Percentiles rank a stretch among this genome's conserved stretches.
These are phyloP conservation scores for Carassius carassius DNA, from an alignment of 2,113 vertebrate species.

Conservation along the genomic window DNA sequence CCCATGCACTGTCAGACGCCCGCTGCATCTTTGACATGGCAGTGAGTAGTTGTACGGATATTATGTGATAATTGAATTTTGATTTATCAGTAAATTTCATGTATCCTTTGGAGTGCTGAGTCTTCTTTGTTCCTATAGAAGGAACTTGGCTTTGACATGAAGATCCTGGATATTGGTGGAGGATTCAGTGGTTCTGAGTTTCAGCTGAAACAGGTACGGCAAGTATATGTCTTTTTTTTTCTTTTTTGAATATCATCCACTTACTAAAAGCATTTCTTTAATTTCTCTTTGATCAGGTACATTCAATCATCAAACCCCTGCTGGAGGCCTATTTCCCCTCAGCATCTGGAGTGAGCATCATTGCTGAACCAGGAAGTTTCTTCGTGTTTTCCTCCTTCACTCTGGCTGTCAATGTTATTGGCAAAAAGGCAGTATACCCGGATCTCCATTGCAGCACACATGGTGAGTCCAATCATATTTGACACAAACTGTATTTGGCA, in stretches of 20 bases:
- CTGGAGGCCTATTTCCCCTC: constrained; percentile 90
- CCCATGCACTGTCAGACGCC: constrained; percentile 91
- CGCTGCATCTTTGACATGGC: constrained; percentile 99
- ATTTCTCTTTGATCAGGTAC: constrained; percentile 73
- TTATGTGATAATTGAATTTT: not conserved
- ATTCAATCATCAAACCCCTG: constrained; percentile 84
- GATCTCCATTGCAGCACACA: constrained; percentile 79
- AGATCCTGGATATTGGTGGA: constrained; percentile 92
- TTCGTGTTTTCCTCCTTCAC: constrained; percentile 94
- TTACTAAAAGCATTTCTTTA: not conserved
- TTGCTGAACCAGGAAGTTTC: constrained; percentile 91
- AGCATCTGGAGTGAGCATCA: constrained; percentile 85
- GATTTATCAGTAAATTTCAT: not conserved
- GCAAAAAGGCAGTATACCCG: constrained; percentile 82
- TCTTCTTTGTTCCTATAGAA: constrained; percentile 69
- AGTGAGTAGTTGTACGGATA: constrained; percentile 75
- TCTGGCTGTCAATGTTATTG: constrained; percentile 90
- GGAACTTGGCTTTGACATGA: constrained; percentile 95
- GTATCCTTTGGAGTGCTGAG: not conserved
- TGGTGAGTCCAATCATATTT: constrained; percentile 69
- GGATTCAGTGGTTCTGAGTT: constrained; percentile 91
- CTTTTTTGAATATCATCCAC: not conserved
- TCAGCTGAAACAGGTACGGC: constrained; percentile 89
- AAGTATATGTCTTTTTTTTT: not conserved
- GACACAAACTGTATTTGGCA: not conserved